A percentile compares a stretch with the other conserved stretches of the same genome.
Conservation (phyloP, 2,113 vertebrate genomes). For the Osmerus eperlanus region DNA sequence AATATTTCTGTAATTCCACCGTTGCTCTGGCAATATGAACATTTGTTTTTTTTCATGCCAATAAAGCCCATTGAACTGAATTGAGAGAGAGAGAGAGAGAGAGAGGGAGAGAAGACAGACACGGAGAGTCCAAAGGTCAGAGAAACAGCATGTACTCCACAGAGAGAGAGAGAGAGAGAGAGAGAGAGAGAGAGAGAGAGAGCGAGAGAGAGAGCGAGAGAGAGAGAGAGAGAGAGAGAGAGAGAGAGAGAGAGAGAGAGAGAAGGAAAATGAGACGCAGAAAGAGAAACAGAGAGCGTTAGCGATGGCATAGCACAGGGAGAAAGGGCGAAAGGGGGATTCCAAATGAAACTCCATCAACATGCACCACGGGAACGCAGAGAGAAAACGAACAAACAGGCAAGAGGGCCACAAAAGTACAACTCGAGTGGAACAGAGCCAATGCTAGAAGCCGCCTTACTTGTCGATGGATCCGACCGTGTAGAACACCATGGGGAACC, state of each 20-base stretch:
- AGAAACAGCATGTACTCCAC: background rate
- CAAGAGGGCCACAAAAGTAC: background rate
- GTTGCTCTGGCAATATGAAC: no score
- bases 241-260: background rate
- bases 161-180: background rate
- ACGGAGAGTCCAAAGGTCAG: slow-evolving; percentile 9
- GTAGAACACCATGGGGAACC: slow-evolving; percentile 84
- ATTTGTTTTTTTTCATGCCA: no score
- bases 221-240: background rate
- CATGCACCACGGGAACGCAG: background rate
- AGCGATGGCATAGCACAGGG: background rate
- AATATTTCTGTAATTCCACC: no score
- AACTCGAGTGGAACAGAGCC: background rate
- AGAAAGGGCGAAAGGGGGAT: background rate
- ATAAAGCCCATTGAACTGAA: no score
- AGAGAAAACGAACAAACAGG: background rate
- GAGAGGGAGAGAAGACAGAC: background rate
- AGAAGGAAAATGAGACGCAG: background rate
- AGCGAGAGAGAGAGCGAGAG: background rate
- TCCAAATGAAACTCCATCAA: background rate
- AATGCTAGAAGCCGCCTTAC: slow-evolving; percentile 55
- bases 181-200: background rate
- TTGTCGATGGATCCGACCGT: slow-evolving; percentile 83
- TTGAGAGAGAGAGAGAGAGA: no score
- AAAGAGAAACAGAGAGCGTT: background rate